phyloP scores from a whole-genome alignment of 2,797 vertebrate genomes.

The Chaetodon trifasciatus region DNA sequence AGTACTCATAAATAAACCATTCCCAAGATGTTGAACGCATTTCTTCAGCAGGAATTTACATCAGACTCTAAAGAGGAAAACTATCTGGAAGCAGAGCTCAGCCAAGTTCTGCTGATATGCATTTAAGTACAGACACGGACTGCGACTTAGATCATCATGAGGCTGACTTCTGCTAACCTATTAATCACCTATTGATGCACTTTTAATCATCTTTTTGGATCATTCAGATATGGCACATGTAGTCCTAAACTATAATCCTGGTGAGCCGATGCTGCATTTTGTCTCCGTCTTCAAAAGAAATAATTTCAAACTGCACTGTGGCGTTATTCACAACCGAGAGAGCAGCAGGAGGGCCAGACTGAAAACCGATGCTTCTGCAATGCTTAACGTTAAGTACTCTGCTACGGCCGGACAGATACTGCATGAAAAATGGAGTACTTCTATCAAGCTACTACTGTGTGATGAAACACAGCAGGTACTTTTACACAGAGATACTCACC shows the following conservation, averaged over 20 bases:
- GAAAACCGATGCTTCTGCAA: background rate
- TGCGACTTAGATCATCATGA: too few species aligned
- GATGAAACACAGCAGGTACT: slow-evolving; percentile 4
- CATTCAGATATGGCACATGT: background rate
- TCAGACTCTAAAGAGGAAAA: background rate
- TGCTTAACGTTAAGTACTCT: background rate
- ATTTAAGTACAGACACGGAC: background rate
- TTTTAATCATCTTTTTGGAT: background rate
- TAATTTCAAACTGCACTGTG: background rate
- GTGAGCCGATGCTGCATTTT: background rate
- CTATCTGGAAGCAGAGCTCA: background rate
- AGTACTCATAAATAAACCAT: slow-evolving; percentile 20
- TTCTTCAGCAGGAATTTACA: slow-evolving; percentile 1
- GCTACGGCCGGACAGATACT: background rate
- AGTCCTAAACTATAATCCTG: background rate
- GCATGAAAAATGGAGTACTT: slow-evolving; percentile 4
- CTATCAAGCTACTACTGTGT: background rate
- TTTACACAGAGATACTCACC: slow-evolving; percentile 75
- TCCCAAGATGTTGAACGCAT: background rate
- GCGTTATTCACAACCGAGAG: background rate
- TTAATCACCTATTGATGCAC: background rate
- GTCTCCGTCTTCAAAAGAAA: background rate
- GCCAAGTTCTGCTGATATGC: background rate
- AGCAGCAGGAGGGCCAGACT: background rate
- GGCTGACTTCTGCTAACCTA: too few species aligned